Percentiles rank a stretch among this genome's conserved stretches.
Conservation (phyloP, 2,888 invertebrate genomes). For the Diarsia brunnea region DNA sequence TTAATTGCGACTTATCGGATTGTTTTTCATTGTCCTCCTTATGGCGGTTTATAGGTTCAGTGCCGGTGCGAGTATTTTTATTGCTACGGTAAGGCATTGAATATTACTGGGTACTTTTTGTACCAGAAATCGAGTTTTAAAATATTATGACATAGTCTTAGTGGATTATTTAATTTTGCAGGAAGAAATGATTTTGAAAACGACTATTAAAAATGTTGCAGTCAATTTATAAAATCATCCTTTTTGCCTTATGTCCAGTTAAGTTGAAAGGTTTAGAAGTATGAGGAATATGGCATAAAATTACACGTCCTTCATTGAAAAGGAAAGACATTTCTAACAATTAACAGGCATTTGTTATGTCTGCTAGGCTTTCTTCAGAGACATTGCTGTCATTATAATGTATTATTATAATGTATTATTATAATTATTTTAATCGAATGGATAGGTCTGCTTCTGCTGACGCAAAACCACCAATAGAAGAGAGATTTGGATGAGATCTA, state of each 20-base stretch:
- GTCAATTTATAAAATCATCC: constrained; percentile 13
- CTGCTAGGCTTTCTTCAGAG: too few species aligned
- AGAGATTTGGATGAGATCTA: neutral
- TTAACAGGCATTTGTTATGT: too few species aligned
- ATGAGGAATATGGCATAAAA: too few species aligned
- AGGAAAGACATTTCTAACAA: too few species aligned
- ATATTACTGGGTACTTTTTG: constrained; percentile 27
- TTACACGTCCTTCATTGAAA: too few species aligned
- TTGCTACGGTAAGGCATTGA: constrained; percentile 41
- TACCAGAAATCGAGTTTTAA: neutral
- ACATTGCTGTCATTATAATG: too few species aligned
- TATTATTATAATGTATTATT: too few species aligned
- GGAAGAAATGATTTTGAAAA: too few species aligned
- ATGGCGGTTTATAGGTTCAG: constrained; percentile 60
- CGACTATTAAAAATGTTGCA: constrained; percentile 4
- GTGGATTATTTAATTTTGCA: constrained; percentile 12
- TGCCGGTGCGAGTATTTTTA: constrained; percentile 60
- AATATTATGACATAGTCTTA: neutral
- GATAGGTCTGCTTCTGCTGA: neutral
- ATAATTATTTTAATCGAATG: too few species aligned
- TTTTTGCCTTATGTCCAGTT: constrained; percentile 46
- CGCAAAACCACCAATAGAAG: neutral
- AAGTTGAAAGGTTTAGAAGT: neutral
- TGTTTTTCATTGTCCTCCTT: constrained; percentile 74
- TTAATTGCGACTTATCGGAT: constrained; percentile 74